These are phyloP conservation scores for Bombyx mandarina DNA, from an alignment of 1,140 invertebrate genomes.

Conservation along the genomic window DNA sequence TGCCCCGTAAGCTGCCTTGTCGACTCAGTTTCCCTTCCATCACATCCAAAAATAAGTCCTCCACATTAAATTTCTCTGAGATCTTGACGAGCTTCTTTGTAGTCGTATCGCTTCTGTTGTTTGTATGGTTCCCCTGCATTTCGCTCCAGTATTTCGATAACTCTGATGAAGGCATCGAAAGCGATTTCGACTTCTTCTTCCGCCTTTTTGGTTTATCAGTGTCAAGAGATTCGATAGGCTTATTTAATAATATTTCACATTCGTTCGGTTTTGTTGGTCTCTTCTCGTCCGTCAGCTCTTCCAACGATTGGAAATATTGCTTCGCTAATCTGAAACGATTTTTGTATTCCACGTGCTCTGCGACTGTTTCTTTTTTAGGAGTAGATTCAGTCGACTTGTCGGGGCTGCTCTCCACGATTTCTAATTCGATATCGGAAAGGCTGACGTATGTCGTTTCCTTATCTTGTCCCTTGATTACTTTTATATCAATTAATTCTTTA, in stretches of 20 bases:
- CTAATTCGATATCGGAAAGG: conserved; percentile 57
- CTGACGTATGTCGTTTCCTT: conserved; percentile 38
- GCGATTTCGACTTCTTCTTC: conserved; percentile 47
- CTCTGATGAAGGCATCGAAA: conserved; percentile 57
- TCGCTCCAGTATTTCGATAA: conserved; percentile 52
- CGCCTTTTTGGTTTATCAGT: conserved; percentile 28
- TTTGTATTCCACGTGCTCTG: conserved; percentile 48
- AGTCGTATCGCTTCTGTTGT: conserved; percentile 12
- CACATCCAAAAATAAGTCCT: conserved; percentile 67
- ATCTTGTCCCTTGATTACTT: conserved; percentile 24
- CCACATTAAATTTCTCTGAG: conserved; percentile 69
- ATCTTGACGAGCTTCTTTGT: conserved; percentile 58
- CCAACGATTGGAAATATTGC: conserved; percentile 62
- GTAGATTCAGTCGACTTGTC: conserved; percentile 31
- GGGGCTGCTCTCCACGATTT: conserved; percentile 47
- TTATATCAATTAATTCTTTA: conserved; percentile 24
- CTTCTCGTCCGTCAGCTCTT: conserved; percentile 47
- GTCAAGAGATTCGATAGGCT: conserved; percentile 48
- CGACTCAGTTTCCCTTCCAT: conserved; percentile 58
- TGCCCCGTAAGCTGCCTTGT: conserved; percentile 66
- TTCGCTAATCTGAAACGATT: conserved; percentile 61
- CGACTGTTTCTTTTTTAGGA: conserved; percentile 27
- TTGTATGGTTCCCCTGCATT: conserved; percentile 35
- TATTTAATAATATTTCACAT: conserved; percentile 44
- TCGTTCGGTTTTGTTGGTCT: conserved; percentile 47